These are phyloP conservation scores for Liolophura sinensis DNA, from an alignment of 1,140 invertebrate genomes.

Conservation along the genomic window DNA sequence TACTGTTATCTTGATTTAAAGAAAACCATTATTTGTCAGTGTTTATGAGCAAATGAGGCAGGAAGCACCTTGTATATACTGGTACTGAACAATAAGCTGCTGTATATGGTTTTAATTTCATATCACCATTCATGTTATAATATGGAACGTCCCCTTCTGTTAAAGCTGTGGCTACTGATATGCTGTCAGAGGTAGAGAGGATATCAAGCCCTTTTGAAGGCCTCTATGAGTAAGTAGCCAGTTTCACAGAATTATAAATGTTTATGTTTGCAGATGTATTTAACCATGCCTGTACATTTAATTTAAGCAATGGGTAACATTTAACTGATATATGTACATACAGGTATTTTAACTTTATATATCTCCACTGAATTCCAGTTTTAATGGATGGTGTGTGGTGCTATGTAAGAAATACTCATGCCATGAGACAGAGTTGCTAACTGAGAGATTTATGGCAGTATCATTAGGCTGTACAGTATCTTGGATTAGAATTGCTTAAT, in stretches of 20 bases:
- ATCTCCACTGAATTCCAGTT: not conserved
- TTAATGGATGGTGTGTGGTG: not conserved
- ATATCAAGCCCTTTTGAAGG: conserved; percentile 41
- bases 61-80: not conserved
- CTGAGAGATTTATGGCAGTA: too few species aligned
- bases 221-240: conserved; percentile 32
- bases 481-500: too few species aligned
- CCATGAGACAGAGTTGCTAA: too few species aligned
- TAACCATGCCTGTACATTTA: not conserved
- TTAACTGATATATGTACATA: not conserved
- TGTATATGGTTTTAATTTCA: not conserved
- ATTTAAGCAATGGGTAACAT: not conserved
- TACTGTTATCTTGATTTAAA: too few species aligned
- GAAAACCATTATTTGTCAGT: not conserved
- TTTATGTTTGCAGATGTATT: not conserved
- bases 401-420: too few species aligned
- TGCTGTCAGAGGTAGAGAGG: conserved; percentile 34
- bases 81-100: not conserved
- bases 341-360: not conserved
- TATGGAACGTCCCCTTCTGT: not conserved
- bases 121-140: not conserved
- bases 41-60: too few species aligned
- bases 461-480: too few species aligned
- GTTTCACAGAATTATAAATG: not conserved
- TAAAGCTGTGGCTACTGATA: conserved; percentile 40